Conservation (phyloP, 2,113 vertebrate species). For the Strix aluco region DNA sequence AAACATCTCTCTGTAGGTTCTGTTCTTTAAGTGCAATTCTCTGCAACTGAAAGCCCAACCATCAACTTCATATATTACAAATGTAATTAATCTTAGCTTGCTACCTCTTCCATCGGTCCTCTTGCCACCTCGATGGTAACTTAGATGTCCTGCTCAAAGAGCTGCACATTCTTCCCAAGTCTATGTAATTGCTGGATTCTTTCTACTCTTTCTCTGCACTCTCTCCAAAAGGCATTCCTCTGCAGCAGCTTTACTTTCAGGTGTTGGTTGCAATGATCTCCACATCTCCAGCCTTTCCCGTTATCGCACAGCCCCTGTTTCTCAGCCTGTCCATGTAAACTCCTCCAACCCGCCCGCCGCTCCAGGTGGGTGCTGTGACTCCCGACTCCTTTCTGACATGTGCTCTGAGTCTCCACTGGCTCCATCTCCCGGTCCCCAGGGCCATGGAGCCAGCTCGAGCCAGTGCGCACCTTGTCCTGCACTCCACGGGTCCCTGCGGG, state of each 20-base stretch:
- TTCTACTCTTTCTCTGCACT: neutral
- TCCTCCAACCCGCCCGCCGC: rapidly evolving
- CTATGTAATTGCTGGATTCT: neutral
- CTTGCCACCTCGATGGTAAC: neutral
- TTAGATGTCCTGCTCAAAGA: neutral
- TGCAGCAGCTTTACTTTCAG: neutral
- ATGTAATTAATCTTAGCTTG: neutral
- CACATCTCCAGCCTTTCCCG: neutral
- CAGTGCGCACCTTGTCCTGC: rapidly evolving
- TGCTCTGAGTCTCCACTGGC: neutral
- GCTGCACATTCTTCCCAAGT: neutral
- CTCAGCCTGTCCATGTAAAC: neutral
- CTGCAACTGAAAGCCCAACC: neutral
- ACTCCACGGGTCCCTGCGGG: neutral
- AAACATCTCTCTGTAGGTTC: neutral
- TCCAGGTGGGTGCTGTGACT: neutral
- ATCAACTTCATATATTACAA: neutral
- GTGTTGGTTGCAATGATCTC: neutral
- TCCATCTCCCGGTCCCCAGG: neutral
- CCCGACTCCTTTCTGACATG: neutral
- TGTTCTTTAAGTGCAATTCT: neutral
- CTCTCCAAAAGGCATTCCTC: neutral
- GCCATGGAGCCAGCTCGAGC: neutral
- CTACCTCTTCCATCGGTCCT: neutral
- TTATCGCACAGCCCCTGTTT: neutral